Evolutionary conservation across 2,888 invertebrate genomes (phyloP), one percentile per base, ranked within the genome.

Genomic region (Chamaedrilus cognettii): DNA sequence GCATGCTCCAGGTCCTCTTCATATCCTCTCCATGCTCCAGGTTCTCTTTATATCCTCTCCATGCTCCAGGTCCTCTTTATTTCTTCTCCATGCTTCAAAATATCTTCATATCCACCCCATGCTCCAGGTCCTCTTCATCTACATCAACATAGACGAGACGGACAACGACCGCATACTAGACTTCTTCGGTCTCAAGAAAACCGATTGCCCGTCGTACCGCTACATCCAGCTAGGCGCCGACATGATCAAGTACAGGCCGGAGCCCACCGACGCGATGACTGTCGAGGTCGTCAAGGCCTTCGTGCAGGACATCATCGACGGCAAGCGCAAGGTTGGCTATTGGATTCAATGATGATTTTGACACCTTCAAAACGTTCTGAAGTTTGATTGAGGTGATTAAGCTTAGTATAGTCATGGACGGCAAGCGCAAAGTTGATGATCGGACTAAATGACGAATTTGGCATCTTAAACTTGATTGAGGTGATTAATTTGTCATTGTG

Each of bases 131-230:
- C 88, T 99, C 81, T 94, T 96, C 79, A 97, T 99, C 34, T 93
- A 92, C 78, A 94, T 99, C 83, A 92, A 99, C 85, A 90, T 93
- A 60, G 95, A 93, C 80, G 93, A 95, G 82, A 92, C 94, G 81
- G 98, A 99, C 83, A 97, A 99, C 86, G 91, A 91, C 78, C 89
- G 98, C 81, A 98, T 99, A 84, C 87, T 99, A 83, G 99, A 99
- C 86, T 99, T 97, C 93, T 99, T 99, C 86, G 98, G 97, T 77
- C 91, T 98, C 89, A 93, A 91, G 86, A 92, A 93, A 84, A 92
- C 92, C n/a, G 94, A 86, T 49, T 79, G 82, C 52, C 86, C 86
- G 60, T 79, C 86, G 66, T 91, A 94, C 80, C 90, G 97, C 77
- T 87, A 99, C 74, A 98, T 99, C 84, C 91, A 91, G 74, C 87